Conservation (phyloP, 2,888 invertebrate species). For the Argyresthia albistria region DNA sequence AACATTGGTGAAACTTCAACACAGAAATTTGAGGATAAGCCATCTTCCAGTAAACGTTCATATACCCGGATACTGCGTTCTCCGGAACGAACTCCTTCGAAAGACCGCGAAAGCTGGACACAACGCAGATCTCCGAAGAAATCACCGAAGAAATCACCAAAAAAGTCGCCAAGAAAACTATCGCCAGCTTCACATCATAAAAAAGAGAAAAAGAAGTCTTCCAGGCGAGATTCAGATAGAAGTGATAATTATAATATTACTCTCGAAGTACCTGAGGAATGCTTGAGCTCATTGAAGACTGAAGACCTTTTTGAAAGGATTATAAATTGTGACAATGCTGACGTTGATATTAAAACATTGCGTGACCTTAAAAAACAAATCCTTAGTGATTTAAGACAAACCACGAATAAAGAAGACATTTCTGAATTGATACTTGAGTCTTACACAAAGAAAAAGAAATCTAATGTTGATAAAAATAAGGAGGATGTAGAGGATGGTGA, state of each 20-base stretch:
- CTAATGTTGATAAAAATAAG: slow-evolving; percentile 15
- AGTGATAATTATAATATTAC: slow-evolving; percentile 50
- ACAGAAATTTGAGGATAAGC: too few species aligned
- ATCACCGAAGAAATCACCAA: slow-evolving; percentile 34
- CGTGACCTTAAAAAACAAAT: slow-evolving; percentile 59
- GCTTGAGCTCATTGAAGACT: slow-evolving; percentile 47
- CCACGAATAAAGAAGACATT: slow-evolving; percentile 54
- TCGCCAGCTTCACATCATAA: slow-evolving; percentile 26
- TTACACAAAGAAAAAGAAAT: slow-evolving; percentile 34
- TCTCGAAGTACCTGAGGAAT: slow-evolving; percentile 55
- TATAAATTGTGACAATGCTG: slow-evolving; percentile 50
- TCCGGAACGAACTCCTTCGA: slow-evolving; percentile 32
- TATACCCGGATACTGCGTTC: slow-evolving; percentile 56
- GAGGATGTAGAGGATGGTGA: slow-evolving; percentile 50
- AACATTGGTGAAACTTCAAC: too few species aligned
- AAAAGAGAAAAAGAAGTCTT: slow-evolving; percentile 43
- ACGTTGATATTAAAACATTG: slow-evolving; percentile 62
- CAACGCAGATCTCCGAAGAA: slow-evolving; percentile 36
- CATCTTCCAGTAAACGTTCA: slow-evolving; percentile 20
- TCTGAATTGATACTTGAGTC: slow-evolving; percentile 57
- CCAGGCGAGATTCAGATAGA: slow-evolving; percentile 20
- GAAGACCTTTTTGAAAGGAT: slow-evolving; percentile 56
- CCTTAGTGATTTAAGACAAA: slow-evolving; percentile 56
- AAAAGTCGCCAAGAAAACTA: slow-evolving; percentile 17
- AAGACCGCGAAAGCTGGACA: slow-evolving; percentile 20